Evolutionary conservation across 2,113 vertebrate genomes (phyloP).

Genomic region (Petaurus breviceps): DNA sequence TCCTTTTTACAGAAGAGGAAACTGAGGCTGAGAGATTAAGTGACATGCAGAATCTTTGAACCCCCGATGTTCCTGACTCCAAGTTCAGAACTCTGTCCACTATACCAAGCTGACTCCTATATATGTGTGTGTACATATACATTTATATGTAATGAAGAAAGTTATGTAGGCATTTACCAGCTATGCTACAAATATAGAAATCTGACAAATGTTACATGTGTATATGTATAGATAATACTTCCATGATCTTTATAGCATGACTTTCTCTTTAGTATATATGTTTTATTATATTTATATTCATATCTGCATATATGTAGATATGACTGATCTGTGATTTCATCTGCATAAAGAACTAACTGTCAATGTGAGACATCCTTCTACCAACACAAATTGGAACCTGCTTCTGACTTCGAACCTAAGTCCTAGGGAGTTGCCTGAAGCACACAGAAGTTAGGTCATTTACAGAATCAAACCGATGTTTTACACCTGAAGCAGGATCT

Average conservation of each 20-base stretch:
- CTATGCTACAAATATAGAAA: background rate
- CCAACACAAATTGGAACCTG: background rate
- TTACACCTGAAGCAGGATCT: background rate
- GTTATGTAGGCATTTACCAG: background rate
- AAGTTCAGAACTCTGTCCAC: background rate
- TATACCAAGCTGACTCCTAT: background rate
- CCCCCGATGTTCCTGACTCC: background rate
- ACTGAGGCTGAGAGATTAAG: background rate
- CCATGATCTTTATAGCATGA: background rate
- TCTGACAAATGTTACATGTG: background rate
- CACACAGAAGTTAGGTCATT: background rate
- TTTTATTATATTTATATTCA: background rate
- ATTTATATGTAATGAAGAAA: slow-evolving; percentile 37
- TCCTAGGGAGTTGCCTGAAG: background rate
- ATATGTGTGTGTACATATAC: background rate
- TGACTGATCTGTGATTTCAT: background rate
- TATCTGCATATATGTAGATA: background rate
- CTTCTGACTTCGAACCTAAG: background rate
- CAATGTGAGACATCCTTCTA: background rate
- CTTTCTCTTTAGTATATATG: background rate
- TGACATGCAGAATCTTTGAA: background rate
- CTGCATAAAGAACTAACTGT: background rate
- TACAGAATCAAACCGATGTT: background rate
- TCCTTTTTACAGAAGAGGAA: background rate
- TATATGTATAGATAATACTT: background rate